Conservation (phyloP, 1,140 invertebrate genomes). For the Pomacea maculata region DNA sequence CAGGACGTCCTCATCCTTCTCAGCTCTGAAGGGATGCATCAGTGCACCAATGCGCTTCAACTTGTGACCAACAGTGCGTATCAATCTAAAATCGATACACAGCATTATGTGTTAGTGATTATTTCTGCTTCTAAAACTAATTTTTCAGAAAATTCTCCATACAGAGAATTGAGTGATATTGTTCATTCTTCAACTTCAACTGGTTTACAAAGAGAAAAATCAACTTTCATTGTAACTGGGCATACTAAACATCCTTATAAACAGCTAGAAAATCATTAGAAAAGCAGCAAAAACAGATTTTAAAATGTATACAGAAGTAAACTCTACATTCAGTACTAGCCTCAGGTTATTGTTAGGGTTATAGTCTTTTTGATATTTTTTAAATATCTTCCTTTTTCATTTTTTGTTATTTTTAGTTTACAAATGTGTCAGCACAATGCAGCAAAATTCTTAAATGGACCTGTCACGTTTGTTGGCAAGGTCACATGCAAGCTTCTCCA, state of each 20-base stretch:
- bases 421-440: not conserved
- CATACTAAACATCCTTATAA: no score
- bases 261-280: not conserved
- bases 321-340: no score
- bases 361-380: no score
- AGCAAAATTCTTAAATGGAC: conserved; percentile 26
- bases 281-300: not conserved
- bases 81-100: conserved; percentile 39
- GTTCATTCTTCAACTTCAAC: no score
- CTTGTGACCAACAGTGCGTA: conserved; percentile 57
- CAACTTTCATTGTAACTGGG: no score
- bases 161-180: no score
- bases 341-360: no score
- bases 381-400: not conserved
- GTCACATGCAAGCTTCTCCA: conserved; percentile 63
- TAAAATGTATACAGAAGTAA: no score
- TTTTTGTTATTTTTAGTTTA: not conserved
- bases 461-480: conserved; percentile 64
- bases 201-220: no score
- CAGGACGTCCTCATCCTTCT: conserved; percentile 55
- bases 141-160: no score
- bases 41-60: conserved; percentile 56
- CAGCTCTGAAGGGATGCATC: conserved; percentile 49
- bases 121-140: no score
- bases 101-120: not conserved